Evolutionary conservation across 2,888 invertebrate species (phyloP), one percentile per base, ranked within the genome.

Genomic region (Dicranocentrus wangi): DNA sequence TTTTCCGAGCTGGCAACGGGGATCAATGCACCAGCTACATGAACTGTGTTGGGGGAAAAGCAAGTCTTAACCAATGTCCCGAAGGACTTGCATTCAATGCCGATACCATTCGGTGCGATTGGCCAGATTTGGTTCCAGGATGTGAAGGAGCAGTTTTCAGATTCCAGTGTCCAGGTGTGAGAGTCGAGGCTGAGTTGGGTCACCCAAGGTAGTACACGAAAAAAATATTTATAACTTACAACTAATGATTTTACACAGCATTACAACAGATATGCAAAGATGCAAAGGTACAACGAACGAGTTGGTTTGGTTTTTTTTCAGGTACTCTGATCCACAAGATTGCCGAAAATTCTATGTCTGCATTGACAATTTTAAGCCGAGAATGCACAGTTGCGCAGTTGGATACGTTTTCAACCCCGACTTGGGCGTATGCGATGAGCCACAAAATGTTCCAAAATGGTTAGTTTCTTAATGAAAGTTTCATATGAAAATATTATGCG

Each of bases 331-430:
- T 90, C 94, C 95, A 47, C 92, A 91, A 39, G 96, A 97, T 89
- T 97, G 96, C 90, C 95, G 95, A 89, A 93, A 94, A 87, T 96
- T 96, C 92, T 96, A 95, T 89, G 95, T 96, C 32, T 85, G 83
- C 42, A 75, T 86, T 25, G 83, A 84, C 2, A 77, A 77, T 15
- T 47, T 65, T 3, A 83, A 82, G 43, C 84, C 86, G 10, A 82
- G 86, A 32, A 83, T 78, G 60, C 83, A 77, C 39, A 81, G 78
- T 55, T 85, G 85, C 61, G 84, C 73, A 15, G 70, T 93, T 72
- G 95, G 96, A 80, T 94, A 94, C 88, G 97, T 96, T n/a, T 97
- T 96, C 91, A 96, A 97, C 88, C 95, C 95, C 85, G 93, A 93
- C 84, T 90, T 92, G 0, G 93, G 94, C 89, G 92, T 92, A 88